Conservation (phyloP, 2,113 vertebrate species). For the Catharus fuscescens region DNA sequence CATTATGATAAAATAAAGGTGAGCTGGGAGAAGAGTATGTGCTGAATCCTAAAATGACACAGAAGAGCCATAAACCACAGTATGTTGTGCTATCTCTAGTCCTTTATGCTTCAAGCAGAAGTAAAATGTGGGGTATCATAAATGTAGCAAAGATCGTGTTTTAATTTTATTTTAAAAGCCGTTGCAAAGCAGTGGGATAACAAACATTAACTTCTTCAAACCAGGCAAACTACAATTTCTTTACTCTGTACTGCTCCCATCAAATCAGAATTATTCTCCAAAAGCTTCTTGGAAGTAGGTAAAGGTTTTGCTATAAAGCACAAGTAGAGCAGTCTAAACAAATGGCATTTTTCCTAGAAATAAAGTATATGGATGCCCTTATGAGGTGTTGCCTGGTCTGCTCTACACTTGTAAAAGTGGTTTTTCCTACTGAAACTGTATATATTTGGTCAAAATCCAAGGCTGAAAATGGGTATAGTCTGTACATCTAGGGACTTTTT, state of each 20-base stretch:
- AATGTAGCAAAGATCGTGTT: conserved; percentile 1
- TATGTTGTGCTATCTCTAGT: not conserved
- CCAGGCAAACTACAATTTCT: not conserved
- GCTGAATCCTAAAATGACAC: not conserved
- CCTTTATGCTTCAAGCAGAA: not conserved
- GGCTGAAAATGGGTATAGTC: not conserved
- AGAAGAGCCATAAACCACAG: conserved; percentile 22
- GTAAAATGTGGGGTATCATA: not conserved
- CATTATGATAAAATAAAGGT: conserved; percentile 45
- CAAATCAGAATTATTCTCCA: not conserved
- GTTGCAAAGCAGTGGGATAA: not conserved
- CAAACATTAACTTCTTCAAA: not conserved
- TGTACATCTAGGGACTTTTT: not conserved
- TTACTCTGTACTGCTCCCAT: not conserved
- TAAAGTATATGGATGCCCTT: conserved; percentile 12
- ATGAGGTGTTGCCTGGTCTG: not conserved
- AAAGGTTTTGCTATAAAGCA: not conserved
- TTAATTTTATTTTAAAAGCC: conserved; percentile 33
- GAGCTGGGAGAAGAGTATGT: not conserved
- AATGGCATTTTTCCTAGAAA: conserved; percentile 15
- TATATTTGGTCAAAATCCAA: conserved; percentile 15
- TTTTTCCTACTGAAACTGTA: not conserved
- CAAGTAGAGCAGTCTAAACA: not conserved
- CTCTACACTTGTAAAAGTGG: not conserved
- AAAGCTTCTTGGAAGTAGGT: not conserved